Evolutionary conservation across 2,797 vertebrate species (phyloP), one percentile per base, ranked within the genome.

Genomic region (Anguilla pacifica): DNA sequence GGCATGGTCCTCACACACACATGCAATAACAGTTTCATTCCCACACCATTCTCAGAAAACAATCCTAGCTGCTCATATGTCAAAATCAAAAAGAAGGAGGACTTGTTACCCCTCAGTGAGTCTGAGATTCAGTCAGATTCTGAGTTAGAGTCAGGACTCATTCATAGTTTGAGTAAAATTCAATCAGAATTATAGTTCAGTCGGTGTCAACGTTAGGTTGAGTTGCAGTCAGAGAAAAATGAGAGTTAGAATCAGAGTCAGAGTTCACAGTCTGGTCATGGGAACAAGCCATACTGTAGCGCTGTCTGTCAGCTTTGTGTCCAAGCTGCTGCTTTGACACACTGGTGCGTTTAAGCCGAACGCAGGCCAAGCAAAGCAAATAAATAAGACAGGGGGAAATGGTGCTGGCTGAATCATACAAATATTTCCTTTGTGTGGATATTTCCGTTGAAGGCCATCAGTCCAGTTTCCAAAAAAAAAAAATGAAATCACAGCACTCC

Each of bases 181-280:
- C 25, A 7, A 25, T 67, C 6, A n/a, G 61, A 13, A 57, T 67
- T n/a, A 67, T n/a, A n/a, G 19, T 13, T 72, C 70, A 72, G 28
- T 31, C 0, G 70, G n/a, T 31, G 28, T 31, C n/a, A 31, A 35
- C n/a, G 28, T 11, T 31, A 70, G 64, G 70, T 11, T 35, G 70
- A 28, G 70, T 10, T 10, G 11, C 1, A 31, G 67, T 6, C 25
- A 72, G 25, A n/a, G 22, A n/a, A 7, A n/a, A 77, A 7, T 39
- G 0, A 17, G 31, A 77, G 31, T 25, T 17, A 28, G 28, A 28
- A 28, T 72, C 28, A 10, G 31, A 77, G 88, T 91, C 79, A 31
- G 81, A 89, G 88, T 72, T 92, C 85, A 57, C 39, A 53, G 10
- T 89, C 79, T 87, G 84, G 86, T 74, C 87, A 88, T 51, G 43